Percentiles rank a stretch among this genome's conserved stretches.
These are phyloP conservation scores for Aspidiotus rigidus DNA, from an alignment of 2,888 invertebrate genomes.

Conservation along the genomic window DNA sequence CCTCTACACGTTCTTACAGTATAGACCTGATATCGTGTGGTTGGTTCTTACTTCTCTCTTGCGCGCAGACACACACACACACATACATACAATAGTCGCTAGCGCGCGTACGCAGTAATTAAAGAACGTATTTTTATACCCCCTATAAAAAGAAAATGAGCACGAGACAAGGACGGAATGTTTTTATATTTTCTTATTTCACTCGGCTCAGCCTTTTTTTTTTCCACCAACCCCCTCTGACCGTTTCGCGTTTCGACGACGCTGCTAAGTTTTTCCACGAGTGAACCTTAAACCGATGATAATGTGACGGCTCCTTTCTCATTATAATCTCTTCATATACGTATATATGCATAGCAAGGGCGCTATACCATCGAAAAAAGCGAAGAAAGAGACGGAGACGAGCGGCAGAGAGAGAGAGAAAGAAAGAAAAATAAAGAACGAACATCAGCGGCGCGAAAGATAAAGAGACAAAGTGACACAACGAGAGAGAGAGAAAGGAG, in stretches of 20 bases:
- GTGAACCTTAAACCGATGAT: constrained; percentile 33
- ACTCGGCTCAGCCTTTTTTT: constrained; percentile 32
- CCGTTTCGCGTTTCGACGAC: constrained; percentile 27
- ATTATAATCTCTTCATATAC: constrained; percentile 25
- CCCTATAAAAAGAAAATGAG: constrained; percentile 32
- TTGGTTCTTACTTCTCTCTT: neutral
- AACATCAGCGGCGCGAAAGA: neutral
- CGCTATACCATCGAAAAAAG: constrained; percentile 23
- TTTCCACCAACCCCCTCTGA: constrained; percentile 11
- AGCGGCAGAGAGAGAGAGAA: constrained; percentile 16
- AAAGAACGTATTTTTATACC: constrained; percentile 13
- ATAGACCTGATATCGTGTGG: neutral
- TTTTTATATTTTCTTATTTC: constrained; percentile 33
- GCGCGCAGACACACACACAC: too few species aligned
- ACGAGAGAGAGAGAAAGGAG: neutral
- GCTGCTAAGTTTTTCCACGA: constrained; percentile 26
- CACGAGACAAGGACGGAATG: constrained; percentile 27
- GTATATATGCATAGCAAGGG: constrained; percentile 22
- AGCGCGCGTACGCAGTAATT: neutral
- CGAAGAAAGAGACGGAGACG: neutral
- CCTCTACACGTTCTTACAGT: too few species aligned
- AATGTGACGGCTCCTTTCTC: constrained; percentile 33
- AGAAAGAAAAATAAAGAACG: constrained; percentile 11
- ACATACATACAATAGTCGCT: too few species aligned
- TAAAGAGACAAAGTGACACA: neutral